Base-by-base conservation (phyloP, 2,888 invertebrate species). In the Drosophila nigritarsus region DNA sequence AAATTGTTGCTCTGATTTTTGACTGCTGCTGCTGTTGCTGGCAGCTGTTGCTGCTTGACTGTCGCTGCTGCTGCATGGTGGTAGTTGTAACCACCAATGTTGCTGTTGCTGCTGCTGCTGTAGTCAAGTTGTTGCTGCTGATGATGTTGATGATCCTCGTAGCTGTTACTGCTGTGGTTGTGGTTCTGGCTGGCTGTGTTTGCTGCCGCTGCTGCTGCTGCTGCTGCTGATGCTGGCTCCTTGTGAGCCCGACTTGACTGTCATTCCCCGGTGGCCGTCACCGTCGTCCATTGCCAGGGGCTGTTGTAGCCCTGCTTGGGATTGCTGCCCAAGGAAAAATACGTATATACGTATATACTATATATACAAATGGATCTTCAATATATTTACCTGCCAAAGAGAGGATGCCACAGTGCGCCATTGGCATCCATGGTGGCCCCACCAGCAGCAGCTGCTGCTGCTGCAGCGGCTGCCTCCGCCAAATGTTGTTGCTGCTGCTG, bases 361-460 rank as follows among this genome's bases (percentile, higher is more conserved):
- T 7, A 4, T 5, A n/a, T 0, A 8, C 13, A 34, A 29, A n/a
- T 13, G 9, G 11, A 18, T n/a, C 29, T 18, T n/a, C 18, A 24
- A 38, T 40, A 20, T 45, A 94, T 95, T 96, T 94, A 97, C 97
- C 96, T 97, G 94, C 97, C 96, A 92, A 97, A 97, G 56, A 97
- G 94, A 63, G 97, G 97, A 94, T 97, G 97, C 97, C 97, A 97
- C 59, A 97, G 94, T 78, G 96, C 96, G 87, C 95, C 95, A 84
- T 95, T 95, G 55, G 95, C 94, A 78, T 95, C 94, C 68, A 94
- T 93, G 83, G 93, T 89, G 50, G 93, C 87, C 72, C 94, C 94
- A 65, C 95, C 95, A 7, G 65, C 83, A 24, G 69, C 77, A 7
- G 83, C 80, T 6, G 80, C 83, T 20, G 82, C 74, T 24, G 75